Evolutionary conservation across 53 echinoderm and acorn worm genomes (phyloP), one percentile per base, ranked within the genome.

Genomic region (Astropecten irregularis): DNA sequence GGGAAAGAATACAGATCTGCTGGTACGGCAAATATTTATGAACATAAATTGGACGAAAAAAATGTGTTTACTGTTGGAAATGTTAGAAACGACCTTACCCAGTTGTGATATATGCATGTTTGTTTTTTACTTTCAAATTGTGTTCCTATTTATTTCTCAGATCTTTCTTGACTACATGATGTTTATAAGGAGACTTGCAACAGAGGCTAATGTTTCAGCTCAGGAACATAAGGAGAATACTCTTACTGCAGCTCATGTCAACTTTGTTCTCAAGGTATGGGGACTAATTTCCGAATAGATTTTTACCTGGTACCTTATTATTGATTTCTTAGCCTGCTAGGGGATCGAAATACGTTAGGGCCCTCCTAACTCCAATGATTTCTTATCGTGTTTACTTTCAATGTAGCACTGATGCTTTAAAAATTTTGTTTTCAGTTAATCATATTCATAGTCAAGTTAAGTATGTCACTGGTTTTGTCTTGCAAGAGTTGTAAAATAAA

Each of bases 101-200:
- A 26, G 73, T 73, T 49, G 23, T n/a, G 48, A 46, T 74, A 74
- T 74, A 16, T 66, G 36, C 29, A 66, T 34, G 29, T 27, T 11
- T 8, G 7, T 6, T 31, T 28, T 8, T 66, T 7, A 31, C 30
- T 31, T 5, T 25, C 6, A 28, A 8, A 8, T 25, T 6, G 7
- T 31, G 4, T 18, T 31, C 7, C 6, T 18, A 6, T 25, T 18
- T 14, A 13, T 48, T 23, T 21, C 6, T 42, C 42, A 92, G 92
- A 86, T 92, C 19, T 92, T 92, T 67, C 61, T 92, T 20, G 74
- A 92, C 37, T 92, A 92, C 73, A 89, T 89, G 89, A 36, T 89
- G 85, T 92, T 92, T 64, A 20, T 92, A 13, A 82, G 74, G 40
- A 46, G 68, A 19, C 40, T 92, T 22, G 85, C 92, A 10, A 74